Conservation (phyloP, 2,113 vertebrate species). For the Otis tarda region DNA sequence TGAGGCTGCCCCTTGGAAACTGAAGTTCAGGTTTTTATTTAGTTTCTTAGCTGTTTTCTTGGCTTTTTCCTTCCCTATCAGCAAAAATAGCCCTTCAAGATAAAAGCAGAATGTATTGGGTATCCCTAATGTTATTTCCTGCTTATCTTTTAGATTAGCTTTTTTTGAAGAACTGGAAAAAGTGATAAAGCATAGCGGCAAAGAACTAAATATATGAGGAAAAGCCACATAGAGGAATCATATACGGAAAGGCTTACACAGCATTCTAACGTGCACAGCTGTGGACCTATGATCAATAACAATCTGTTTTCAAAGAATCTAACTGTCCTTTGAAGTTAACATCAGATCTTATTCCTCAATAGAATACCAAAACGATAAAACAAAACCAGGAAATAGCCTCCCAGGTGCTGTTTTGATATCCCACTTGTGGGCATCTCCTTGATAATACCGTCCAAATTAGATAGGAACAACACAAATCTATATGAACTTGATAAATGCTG, state of each 20-base stretch:
- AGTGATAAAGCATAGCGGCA: neutral
- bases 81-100: neutral
- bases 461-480: conserved; percentile 25
- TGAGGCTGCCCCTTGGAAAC: neutral
- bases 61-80: neutral
- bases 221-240: neutral
- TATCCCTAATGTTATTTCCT: neutral
- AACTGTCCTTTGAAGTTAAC: conserved; percentile 37
- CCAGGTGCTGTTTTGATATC: conserved; percentile 25
- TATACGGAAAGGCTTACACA: neutral
- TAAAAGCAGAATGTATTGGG: neutral
- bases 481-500: conserved; percentile 50
- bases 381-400: conserved; percentile 11
- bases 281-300: conserved; percentile 28
- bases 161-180: neutral
- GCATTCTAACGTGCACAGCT: neutral
- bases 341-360: conserved; percentile 5
- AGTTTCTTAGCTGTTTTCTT: neutral
- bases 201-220: neutral
- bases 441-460: conserved; percentile 12
- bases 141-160: neutral
- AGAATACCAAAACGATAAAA: conserved; percentile 3
- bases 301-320: conserved; percentile 38
- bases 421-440: neutral
- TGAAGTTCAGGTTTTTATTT: neutral